Conservation (phyloP, 2,797 vertebrate species). For the Enteromius argenteus region DNA sequence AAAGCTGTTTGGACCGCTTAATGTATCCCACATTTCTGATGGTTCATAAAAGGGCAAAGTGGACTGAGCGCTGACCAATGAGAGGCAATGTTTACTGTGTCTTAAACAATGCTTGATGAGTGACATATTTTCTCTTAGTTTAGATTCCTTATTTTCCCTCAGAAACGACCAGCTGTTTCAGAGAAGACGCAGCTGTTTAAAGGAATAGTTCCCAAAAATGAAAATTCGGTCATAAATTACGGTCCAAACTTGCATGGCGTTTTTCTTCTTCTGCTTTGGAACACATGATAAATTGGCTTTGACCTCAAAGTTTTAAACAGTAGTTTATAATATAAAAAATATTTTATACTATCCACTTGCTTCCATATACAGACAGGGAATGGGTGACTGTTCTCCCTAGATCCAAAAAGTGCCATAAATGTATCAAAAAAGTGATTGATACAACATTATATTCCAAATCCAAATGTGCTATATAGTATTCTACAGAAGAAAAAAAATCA, state of each 20-base stretch:
- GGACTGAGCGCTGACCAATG: conserved; percentile 24
- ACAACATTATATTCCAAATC: neutral
- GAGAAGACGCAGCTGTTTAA: conserved; percentile 39
- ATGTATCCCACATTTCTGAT: conserved; percentile 25
- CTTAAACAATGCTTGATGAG: conserved; percentile 29
- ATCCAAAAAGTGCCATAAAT: neutral
- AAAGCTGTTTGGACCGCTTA: neutral
- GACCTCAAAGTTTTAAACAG: neutral
- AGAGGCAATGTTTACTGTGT: conserved; percentile 33
- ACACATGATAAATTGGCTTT: neutral
- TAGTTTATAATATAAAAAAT: neutral
- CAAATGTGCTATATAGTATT: neutral
- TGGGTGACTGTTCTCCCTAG: neutral
- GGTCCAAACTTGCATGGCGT: neutral
- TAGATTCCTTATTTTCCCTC: conserved; percentile 32
- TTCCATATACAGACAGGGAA: neutral
- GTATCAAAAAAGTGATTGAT: neutral
- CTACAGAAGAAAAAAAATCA: neutral
- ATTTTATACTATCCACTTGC: neutral
- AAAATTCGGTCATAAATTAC: neutral
- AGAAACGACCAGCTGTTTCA: conserved; percentile 35
- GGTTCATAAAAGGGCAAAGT: conserved; percentile 24
- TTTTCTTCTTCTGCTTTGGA: neutral
- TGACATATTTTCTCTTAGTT: conserved; percentile 34
- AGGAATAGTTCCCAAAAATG: neutral